Percentiles rank a stretch among this genome's conserved stretches.
Conservation (phyloP, 2,113 vertebrate genomes). For the Rhombomys opimus region DNA sequence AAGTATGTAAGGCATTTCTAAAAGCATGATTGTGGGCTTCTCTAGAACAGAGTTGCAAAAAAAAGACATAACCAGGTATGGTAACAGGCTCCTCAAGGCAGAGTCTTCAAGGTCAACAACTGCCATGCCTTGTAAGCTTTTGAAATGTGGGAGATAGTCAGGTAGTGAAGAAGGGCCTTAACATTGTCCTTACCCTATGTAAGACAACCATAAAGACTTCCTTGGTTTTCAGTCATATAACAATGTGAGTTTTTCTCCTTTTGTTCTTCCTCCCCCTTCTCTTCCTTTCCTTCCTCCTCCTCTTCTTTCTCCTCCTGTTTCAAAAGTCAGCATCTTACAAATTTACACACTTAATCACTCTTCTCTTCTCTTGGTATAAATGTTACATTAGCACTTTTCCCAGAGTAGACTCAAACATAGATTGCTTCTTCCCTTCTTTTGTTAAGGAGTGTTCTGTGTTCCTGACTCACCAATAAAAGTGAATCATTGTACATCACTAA, state of each 20-base stretch:
- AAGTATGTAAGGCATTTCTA: too few relatives aligned
- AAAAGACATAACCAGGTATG: too few relatives aligned
- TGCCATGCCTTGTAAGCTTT: background rate
- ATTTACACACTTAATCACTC: background rate
- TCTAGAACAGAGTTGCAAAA: background rate
- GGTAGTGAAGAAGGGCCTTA: background rate
- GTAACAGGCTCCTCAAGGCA: background rate
- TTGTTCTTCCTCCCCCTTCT: background rate
- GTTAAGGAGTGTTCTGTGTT: background rate
- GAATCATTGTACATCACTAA: background rate
- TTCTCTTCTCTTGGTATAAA: background rate
- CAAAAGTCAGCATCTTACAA: conserved; percentile 2
- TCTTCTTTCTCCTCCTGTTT: background rate
- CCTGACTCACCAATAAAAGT: background rate
- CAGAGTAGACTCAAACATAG: background rate
- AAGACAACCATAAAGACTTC: background rate
- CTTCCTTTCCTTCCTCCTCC: background rate
- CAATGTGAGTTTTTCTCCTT: background rate
- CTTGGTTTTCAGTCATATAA: conserved; percentile 27
- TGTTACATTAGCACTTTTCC: background rate
- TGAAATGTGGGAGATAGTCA: conserved; percentile 13
- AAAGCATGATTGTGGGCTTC: background rate
- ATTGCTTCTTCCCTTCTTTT: background rate
- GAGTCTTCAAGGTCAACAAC: background rate
- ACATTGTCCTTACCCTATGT: background rate